These are phyloP conservation scores for Decapterus maruadsi DNA, from an alignment of 2,797 vertebrate species.

Conservation along the genomic window DNA sequence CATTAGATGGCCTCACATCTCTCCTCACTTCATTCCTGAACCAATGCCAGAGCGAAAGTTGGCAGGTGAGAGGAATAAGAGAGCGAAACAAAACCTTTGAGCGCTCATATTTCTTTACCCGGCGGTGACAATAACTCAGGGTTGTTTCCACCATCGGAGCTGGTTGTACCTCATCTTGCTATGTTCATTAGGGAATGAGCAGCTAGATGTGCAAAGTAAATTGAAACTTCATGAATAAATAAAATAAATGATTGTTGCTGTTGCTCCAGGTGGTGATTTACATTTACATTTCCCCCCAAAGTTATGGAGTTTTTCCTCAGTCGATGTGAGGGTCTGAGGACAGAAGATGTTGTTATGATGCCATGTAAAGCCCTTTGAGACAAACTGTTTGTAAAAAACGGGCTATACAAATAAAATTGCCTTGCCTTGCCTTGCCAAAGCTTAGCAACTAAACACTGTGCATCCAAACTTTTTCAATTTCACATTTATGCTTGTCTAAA, in stretches of 20 bases:
- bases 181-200: background rate
- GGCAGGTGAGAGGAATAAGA: conserved; percentile 28
- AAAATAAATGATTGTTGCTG: background rate
- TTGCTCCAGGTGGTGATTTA: background rate
- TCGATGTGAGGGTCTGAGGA: too few species aligned
- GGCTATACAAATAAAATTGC: too few species aligned
- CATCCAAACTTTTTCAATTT: too few species aligned
- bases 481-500: background rate
- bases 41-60: conserved; percentile 44
- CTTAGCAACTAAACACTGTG: background rate
- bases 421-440: too few species aligned
- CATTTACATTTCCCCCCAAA: background rate
- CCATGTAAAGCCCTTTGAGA: too few species aligned
- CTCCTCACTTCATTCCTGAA: conserved; percentile 52
- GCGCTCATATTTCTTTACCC: conserved; percentile 31
- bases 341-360: too few species aligned
- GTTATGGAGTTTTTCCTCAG: too few species aligned
- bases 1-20: conserved; percentile 19
- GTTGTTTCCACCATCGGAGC: background rate
- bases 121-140: background rate
- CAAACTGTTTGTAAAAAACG: too few species aligned
- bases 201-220: background rate
- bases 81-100: background rate
- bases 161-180: background rate
- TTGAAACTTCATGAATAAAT: background rate